Conservation (phyloP, 2,113 vertebrate species). For the Ctenodactylus gundi region DNA sequence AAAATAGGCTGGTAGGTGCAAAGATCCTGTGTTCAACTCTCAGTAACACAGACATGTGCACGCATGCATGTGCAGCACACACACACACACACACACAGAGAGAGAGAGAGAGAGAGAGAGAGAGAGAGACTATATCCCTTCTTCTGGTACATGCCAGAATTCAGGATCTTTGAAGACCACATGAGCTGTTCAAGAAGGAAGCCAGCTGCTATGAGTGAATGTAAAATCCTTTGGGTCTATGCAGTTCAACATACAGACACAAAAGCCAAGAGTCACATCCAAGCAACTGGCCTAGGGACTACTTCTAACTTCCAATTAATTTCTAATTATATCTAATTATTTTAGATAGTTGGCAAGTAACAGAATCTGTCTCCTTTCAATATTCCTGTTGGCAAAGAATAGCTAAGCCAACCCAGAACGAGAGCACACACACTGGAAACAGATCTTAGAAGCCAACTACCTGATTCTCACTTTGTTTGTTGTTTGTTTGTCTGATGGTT, state of each 20-base stretch:
- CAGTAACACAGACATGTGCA: too few species aligned
- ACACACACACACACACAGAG: too few species aligned
- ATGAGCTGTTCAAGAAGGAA: not conserved
- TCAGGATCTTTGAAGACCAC: not conserved
- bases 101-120: too few species aligned
- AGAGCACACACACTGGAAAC: not conserved
- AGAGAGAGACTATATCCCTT: not conserved
- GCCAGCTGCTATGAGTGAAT: not conserved
- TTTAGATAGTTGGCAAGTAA: not conserved
- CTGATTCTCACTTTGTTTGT: not conserved
- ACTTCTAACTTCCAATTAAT: not conserved
- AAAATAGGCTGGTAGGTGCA: too few species aligned
- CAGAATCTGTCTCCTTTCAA: not conserved
- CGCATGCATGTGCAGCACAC: too few species aligned
- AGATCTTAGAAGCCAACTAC: not conserved
- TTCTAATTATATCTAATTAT: not conserved
- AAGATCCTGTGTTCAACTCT: too few species aligned
- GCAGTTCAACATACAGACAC: not conserved
- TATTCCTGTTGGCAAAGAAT: not conserved
- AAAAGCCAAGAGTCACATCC: not conserved
- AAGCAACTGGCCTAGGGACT: not conserved
- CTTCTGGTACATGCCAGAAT: not conserved
- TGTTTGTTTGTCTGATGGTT: too few species aligned
- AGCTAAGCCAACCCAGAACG: not conserved
- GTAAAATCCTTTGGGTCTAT: not conserved